These are phyloP conservation scores for Galaxea fascicularis DNA, from an alignment of 92 coral and sea anemone genomes.

Conservation along the genomic window DNA sequence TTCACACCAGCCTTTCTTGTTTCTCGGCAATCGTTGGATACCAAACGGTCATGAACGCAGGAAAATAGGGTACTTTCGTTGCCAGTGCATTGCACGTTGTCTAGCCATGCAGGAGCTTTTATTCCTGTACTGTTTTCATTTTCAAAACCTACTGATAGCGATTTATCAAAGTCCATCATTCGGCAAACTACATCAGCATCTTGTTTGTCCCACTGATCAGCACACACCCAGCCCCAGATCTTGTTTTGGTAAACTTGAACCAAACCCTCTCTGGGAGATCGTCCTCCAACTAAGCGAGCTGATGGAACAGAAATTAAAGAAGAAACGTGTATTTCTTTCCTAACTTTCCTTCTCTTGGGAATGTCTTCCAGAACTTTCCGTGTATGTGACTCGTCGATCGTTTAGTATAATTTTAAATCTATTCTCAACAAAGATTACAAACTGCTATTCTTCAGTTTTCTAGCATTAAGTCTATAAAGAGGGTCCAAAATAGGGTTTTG, in stretches of 20 bases:
- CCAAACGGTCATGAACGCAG: not conserved
- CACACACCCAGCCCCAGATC: constrained; percentile 8
- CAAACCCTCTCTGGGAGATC: not conserved
- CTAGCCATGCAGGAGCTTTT: not conserved
- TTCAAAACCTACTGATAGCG: not conserved
- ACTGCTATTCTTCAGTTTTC: too few species aligned
- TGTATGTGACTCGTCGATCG: too few species aligned
- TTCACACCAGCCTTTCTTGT: not conserved
- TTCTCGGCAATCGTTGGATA: not conserved
- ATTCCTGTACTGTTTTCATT: not conserved
- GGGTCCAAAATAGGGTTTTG: too few species aligned
- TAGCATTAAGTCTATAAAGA: too few species aligned
- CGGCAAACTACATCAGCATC: constrained; percentile 23
- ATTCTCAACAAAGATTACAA: too few species aligned
- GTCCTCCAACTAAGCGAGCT: not conserved
- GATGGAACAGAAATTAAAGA: not conserved
- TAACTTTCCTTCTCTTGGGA: too few species aligned
- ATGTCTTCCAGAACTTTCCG: too few species aligned
- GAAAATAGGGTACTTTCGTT: not conserved
- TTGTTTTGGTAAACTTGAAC: constrained; percentile 6
- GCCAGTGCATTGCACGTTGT: not conserved
- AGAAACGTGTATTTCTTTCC: too few species aligned
- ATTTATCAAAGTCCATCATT: not conserved
- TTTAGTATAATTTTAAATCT: too few species aligned
- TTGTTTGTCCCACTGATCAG: not conserved